Evolutionary conservation across 2,113 vertebrate species (phyloP).

Genomic region (Tricholaema leucomelas): DNA sequence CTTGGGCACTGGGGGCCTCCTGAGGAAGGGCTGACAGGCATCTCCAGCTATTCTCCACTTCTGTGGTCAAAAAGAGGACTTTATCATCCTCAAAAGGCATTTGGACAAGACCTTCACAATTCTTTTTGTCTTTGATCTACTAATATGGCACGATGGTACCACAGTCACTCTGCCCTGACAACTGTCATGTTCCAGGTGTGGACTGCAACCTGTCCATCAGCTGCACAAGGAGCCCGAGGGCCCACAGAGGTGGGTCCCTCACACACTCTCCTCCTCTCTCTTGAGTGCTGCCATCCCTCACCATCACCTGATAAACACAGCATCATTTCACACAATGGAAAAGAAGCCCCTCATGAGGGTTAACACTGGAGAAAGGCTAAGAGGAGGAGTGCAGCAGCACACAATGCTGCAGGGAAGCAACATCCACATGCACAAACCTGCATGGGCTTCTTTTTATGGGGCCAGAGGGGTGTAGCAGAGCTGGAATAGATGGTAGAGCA

Average conservation of each 20-base stretch:
- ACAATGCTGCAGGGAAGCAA: not conserved
- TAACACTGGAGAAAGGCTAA: not conserved
- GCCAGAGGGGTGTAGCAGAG: not conserved
- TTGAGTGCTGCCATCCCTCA: not conserved
- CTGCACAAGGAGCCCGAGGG: not conserved
- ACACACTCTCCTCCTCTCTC: not conserved
- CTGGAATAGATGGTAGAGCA: not conserved
- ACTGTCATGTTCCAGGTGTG: accelerated
- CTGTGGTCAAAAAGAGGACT: not conserved
- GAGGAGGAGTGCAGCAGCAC: not conserved
- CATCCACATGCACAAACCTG: not conserved
- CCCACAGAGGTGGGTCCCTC: not conserved
- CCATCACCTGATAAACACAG: not conserved
- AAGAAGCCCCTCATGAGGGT: not conserved
- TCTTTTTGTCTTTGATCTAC: not conserved
- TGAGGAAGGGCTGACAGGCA: not conserved
- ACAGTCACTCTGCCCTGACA: not conserved
- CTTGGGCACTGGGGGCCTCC: not conserved
- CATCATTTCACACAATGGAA: not conserved
- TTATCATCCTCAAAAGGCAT: not conserved
- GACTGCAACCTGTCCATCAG: not conserved
- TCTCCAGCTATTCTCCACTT: not conserved
- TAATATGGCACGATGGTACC: not conserved
- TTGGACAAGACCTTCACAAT: not conserved
- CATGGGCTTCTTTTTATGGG: not conserved